Base-by-base conservation (phyloP, 2,888 invertebrate genomes). In the Adineta ricciae region DNA sequence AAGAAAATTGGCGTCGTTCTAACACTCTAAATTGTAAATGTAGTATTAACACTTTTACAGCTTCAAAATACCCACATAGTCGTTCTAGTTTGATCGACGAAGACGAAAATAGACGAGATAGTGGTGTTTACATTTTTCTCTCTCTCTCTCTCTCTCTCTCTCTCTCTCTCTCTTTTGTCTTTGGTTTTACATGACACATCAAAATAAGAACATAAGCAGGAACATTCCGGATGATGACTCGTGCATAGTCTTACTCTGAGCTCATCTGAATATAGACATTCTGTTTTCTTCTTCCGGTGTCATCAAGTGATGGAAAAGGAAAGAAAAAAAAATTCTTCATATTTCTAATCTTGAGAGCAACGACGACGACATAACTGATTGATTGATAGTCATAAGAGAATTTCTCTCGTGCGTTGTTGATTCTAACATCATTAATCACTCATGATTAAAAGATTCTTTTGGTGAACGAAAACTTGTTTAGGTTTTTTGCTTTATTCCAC, bases 61-160 rank as follows among this genome's bases (percentile, higher is more conserved):
- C 32, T 16, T 32, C 32, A 1, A 32, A 11, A 64, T 27, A 64
- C 19, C 27, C 41, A 3, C n/a, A 64, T 9, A 21, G 5, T 41
- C 8, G 46, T 64, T 64, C 64, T 54, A 38, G 27, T 14, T 27
- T 64, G 21, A 56, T 54, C 41, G 46, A n/a, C 41, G 0, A 32
- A 84, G n/a, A 56, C n/a, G 36, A 27, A 84, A 64, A 32, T 41
- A n/a, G n/a, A 56, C n/a, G 41, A 52, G 56, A 84, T 52, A 64
- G 41, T n/a, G n/a, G 2, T 14, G 5, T n/a, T 46, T 46, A 32
- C 41, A 24, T 19, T 32, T 46, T 72, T 32, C 32, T 19, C 32
- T 27, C 14, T 38, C 9, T 41, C 46, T 64, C 64, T 52, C 32
- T 64, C 32, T 64, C 2, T 24, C 4, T 64, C 2, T 27, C n/a